These are phyloP conservation scores for Oxycera nigricornis DNA, from an alignment of 2,888 invertebrate genomes.

Conservation along the genomic window DNA sequence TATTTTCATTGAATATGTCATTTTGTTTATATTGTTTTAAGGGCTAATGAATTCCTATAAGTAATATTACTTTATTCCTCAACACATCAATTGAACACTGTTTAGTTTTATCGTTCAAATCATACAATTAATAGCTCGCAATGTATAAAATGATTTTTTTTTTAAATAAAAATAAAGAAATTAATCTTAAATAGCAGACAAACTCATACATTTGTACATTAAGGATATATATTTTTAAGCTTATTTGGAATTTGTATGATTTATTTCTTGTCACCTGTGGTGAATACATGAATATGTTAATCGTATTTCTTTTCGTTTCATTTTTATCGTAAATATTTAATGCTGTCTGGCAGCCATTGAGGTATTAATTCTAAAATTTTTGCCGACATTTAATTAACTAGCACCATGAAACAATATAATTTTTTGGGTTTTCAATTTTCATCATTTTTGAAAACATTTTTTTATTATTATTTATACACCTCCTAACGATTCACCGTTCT, in stretches of 20 bases:
- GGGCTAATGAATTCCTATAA: constrained; percentile 59
- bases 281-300: constrained; percentile 24
- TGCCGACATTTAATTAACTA: no score
- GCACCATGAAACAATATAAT: no score
- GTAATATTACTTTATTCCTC: constrained; percentile 50
- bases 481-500: no score
- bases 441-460: no score
- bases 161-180: background rate
- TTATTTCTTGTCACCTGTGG: constrained; percentile 37
- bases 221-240: constrained; percentile 15
- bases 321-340: no score
- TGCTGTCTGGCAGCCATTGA: no score
- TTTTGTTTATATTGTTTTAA: constrained; percentile 41
- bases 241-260: constrained; percentile 29
- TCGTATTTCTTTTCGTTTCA: background rate
- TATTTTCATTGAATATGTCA: constrained; percentile 30
- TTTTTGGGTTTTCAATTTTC: no score
- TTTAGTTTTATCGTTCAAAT: background rate
- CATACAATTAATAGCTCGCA: constrained; percentile 6
- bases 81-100: background rate
- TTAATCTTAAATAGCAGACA: background rate
- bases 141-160: background rate
- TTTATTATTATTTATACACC: no score
- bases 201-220: constrained; percentile 21
- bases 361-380: no score